phyloP scores from a whole-genome alignment of 2,888 invertebrate species.

The Trimorus sp. region DNA sequence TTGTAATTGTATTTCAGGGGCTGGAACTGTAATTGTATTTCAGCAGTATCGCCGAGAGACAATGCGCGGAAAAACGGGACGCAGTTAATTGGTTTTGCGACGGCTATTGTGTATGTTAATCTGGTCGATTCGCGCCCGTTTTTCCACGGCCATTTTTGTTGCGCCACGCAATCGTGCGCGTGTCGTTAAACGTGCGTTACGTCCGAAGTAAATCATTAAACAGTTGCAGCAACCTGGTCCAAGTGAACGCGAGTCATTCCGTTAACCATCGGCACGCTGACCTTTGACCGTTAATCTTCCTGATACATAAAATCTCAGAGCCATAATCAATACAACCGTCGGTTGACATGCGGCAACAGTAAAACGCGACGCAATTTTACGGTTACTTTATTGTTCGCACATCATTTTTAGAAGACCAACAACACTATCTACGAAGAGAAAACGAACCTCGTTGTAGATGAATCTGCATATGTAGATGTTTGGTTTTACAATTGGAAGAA shows the following conservation, averaged over 20 bases:
- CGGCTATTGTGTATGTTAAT: background rate
- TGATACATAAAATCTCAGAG: conserved; percentile 49
- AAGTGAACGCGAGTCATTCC: conserved; percentile 21
- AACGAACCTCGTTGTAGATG: too few relatives aligned
- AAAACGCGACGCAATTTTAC: conserved; percentile 22
- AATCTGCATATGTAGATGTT: too few relatives aligned
- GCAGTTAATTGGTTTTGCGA: conserved; percentile 7
- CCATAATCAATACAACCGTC: conserved; percentile 31
- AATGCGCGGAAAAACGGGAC: background rate
- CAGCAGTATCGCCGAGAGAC: background rate
- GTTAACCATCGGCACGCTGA: conserved; percentile 40
- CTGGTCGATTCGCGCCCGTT: background rate
- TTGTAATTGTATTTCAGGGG: conserved; percentile 15
- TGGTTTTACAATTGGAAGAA: too few relatives aligned
- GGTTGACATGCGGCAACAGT: conserved; percentile 25
- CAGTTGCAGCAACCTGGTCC: conserved; percentile 16
- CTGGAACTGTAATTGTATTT: conserved; percentile 18
- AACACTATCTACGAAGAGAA: too few relatives aligned
- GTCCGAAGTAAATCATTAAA: conserved; percentile 33
- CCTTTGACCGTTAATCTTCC: conserved; percentile 49
- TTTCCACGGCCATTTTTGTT: background rate
- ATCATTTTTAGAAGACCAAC: too few relatives aligned
- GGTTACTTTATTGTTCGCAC: conserved; percentile 2
- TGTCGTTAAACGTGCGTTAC: conserved; percentile 8
- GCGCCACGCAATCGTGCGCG: background rate